phyloP scores from a whole-genome alignment of 2,888 invertebrate genomes.

The Parnassius apollo region DNA sequence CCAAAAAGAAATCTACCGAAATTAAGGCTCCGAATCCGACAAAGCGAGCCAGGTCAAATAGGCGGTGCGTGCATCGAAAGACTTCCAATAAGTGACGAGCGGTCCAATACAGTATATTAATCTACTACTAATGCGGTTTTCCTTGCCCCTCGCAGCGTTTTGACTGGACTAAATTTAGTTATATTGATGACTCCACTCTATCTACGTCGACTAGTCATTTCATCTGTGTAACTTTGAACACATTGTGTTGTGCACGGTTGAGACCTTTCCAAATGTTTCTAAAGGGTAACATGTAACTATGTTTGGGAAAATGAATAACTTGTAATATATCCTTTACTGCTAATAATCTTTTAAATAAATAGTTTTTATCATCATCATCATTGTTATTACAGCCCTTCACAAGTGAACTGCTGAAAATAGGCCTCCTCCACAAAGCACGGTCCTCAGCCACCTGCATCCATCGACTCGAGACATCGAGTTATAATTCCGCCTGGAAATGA shows the following conservation, averaged over 20 bases:
- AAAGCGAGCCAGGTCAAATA: slow-evolving; percentile 57
- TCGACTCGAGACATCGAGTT: too few species aligned
- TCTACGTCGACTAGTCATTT: slow-evolving; percentile 61
- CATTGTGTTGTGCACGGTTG: slow-evolving; percentile 34
- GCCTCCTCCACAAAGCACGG: too few species aligned
- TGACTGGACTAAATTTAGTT: slow-evolving; percentile 40
- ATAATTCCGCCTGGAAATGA: too few species aligned
- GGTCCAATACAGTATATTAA: slow-evolving; percentile 60
- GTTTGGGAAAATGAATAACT: too few species aligned
- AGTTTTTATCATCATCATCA: too few species aligned
- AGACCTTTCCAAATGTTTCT: slow-evolving; percentile 33
- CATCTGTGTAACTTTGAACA: slow-evolving; percentile 53
- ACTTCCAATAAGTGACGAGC: slow-evolving; percentile 46
- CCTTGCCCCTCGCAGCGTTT: slow-evolving; percentile 52
- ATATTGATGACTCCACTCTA: slow-evolving; percentile 72
- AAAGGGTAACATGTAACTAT: slow-evolving; percentile 30
- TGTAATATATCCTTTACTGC: too few species aligned
- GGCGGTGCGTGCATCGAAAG: slow-evolving; percentile 65
- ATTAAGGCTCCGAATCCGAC: slow-evolving; percentile 40
- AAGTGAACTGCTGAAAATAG: too few species aligned
- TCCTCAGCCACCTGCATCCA: too few species aligned
- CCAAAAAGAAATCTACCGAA: slow-evolving; percentile 27
- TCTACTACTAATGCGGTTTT: slow-evolving; percentile 71
- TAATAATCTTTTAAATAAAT: too few species aligned
- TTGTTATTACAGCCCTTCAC: too few species aligned